Conservation (phyloP, 1,140 invertebrate species). For the Drosophila rufa region DNA sequence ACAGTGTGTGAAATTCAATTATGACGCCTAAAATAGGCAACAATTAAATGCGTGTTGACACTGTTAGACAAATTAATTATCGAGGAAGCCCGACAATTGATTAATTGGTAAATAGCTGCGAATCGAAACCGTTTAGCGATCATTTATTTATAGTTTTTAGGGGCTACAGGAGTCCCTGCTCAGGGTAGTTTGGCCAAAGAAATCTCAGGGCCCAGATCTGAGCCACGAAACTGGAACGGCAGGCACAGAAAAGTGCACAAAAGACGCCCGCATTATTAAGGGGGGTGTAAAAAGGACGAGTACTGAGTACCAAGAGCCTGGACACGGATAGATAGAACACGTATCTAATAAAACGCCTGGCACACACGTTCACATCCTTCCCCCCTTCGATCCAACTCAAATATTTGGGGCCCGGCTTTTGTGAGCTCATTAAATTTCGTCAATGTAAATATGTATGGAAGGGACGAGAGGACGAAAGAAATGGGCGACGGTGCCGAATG, state of each 20-base stretch:
- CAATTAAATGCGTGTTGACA: neutral
- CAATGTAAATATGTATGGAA: constrained; percentile 67
- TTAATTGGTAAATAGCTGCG: constrained; percentile 2
- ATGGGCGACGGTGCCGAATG: constrained; percentile 31
- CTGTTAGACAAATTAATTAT: no score
- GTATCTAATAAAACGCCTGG: constrained; percentile 76
- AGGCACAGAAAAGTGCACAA: constrained; percentile 25
- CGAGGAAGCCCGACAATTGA: neutral
- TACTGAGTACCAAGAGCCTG: constrained; percentile 16
- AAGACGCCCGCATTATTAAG: constrained; percentile 26
- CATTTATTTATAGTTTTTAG: neutral
- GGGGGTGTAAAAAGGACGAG: neutral
- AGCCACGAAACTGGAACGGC: constrained; percentile 22
- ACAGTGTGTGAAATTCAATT: neutral
- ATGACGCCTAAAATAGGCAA: neutral
- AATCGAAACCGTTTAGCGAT: neutral
- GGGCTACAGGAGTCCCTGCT: neutral
- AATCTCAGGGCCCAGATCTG: constrained; percentile 27
- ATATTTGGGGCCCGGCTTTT: constrained; percentile 68
- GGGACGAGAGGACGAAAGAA: constrained; percentile 5
- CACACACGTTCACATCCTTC: constrained; percentile 49
- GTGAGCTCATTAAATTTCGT: constrained; percentile 81
- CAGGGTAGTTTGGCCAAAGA: neutral
- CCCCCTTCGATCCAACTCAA: constrained; percentile 59
- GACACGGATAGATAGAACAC: constrained; percentile 69